Conservation (phyloP, 2,888 invertebrate species). For the Troides helena region DNA sequence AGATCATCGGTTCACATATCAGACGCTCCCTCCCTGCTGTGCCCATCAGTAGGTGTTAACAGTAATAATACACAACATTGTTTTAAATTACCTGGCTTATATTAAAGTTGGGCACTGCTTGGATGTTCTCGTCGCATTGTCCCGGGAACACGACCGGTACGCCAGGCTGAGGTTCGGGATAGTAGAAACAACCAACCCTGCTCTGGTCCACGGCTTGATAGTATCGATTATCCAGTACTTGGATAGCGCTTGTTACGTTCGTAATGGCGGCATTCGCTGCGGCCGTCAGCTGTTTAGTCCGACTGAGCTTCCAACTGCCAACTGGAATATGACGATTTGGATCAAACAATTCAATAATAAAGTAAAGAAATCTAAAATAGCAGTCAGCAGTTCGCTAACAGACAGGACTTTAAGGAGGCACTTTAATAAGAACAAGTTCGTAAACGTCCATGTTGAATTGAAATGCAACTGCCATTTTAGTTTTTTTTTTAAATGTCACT, state of each 20-base stretch:
- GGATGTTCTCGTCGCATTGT: constrained; percentile 52
- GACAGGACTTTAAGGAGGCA: too few species aligned
- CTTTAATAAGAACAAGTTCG: too few species aligned
- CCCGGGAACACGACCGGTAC: constrained; percentile 57
- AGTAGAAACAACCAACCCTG: constrained; percentile 59
- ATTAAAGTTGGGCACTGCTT: constrained; percentile 48
- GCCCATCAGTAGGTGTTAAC: too few species aligned
- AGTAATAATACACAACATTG: too few species aligned
- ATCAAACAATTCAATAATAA: too few species aligned
- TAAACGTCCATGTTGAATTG: too few species aligned
- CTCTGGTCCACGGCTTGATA: constrained; percentile 47
- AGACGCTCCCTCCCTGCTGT: too few species aligned
- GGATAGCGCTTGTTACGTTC: constrained; percentile 38
- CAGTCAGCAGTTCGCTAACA: too few species aligned
- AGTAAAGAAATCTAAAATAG: too few species aligned
- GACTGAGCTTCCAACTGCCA: constrained; percentile 60
- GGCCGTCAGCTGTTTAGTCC: constrained; percentile 43
- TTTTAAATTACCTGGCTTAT: constrained; percentile 40
- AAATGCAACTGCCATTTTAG: too few species aligned
- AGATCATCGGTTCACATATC: too few species aligned
- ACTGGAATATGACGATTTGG: constrained; percentile 43
- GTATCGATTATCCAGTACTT: constrained; percentile 51
- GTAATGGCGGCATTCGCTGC: constrained; percentile 40
- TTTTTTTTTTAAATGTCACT: too few species aligned
- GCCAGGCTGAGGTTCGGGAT: constrained; percentile 48